Conservation (phyloP, 2,888 invertebrate genomes). For the Pseudeuparius sepicola region DNA sequence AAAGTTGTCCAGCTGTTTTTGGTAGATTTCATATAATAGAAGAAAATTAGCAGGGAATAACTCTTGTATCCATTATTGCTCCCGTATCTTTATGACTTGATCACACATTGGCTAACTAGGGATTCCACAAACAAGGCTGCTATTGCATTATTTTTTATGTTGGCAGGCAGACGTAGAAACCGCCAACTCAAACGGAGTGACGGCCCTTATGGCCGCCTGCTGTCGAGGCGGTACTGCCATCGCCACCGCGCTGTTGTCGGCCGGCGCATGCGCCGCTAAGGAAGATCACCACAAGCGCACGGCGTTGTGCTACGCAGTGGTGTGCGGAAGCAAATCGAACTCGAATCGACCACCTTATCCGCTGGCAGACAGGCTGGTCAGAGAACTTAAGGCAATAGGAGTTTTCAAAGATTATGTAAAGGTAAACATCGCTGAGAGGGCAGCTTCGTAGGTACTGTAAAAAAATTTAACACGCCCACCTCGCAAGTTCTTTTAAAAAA, state of each 20-base stretch:
- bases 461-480: too few species aligned
- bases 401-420: slow-evolving; percentile 31
- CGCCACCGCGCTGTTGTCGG: slow-evolving; percentile 29
- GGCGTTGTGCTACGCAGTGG: slow-evolving; percentile 36
- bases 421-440: too few species aligned
- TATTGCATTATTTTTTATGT: too few species aligned
- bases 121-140: too few species aligned
- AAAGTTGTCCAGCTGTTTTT: too few species aligned
- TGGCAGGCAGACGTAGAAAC: slow-evolving; percentile 32
- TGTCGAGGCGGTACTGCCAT: slow-evolving; percentile 32
- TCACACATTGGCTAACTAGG: too few species aligned
- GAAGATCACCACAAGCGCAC: slow-evolving; percentile 36
- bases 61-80: too few species aligned
- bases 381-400: slow-evolving; percentile 24
- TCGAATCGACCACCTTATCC: slow-evolving; percentile 28
- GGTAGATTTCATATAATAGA: too few species aligned
- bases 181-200: slow-evolving; percentile 34
- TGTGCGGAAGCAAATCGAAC: slow-evolving; percentile 32
- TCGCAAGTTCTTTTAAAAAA: too few species aligned
- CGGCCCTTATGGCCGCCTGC: slow-evolving; percentile 38
- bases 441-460: too few species aligned
- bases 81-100: too few species aligned
- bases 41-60: too few species aligned
- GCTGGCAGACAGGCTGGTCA: slow-evolving; percentile 30
- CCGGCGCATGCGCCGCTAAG: slow-evolving; percentile 30